Evolutionary conservation across 1,140 invertebrate species (phyloP), one percentile per base, ranked within the genome.

Genomic region (Lerema accius): DNA sequence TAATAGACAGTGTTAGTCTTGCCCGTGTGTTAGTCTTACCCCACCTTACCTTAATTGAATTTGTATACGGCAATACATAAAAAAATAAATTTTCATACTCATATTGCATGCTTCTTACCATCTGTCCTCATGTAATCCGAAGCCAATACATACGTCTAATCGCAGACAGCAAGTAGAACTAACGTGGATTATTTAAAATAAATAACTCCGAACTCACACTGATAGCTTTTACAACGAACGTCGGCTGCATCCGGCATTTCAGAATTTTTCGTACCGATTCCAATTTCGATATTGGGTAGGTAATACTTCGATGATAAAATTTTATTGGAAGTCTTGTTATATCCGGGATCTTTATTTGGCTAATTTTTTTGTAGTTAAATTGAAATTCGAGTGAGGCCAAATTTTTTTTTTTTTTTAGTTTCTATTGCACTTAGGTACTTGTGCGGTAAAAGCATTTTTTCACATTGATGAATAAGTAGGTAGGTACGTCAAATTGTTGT

Each of bases 131-230:
- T 37, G 78, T 67, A 78, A 81, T 50, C 58, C 49, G 71, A 82
- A 23, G 60, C 48, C 49, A 53, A 72, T 70, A 71, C 68, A n/a
- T n/a, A n/a, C n/a, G 58, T 71, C 69, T 73, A 75, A 78, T 79
- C 80, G 67, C 76, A 77, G 70, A 75, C 71, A 73, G 76, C 46
- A 65, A 48, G 43, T 51, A 26, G 55, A 69, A 65, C 68, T 71
- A 63, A 77, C 77, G 79, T 79, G 76, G 79, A 71, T 76, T 65
- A 77, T 74, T 76, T 77, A 63, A 72, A 73, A 71, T 73, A 80
- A 80, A 73, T 67, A 74, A 46, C 37, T 32, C 28, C 46, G 67
- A 69, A 78, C 69, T 75, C 67, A 67, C 73, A 69, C 62, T 46
- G 55, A 58, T 58, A 58, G 75, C 75, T 78, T 74, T 72, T 72